These are phyloP conservation scores for Pheosia tremula DNA, from an alignment of 2,888 invertebrate species.

Conservation along the genomic window DNA sequence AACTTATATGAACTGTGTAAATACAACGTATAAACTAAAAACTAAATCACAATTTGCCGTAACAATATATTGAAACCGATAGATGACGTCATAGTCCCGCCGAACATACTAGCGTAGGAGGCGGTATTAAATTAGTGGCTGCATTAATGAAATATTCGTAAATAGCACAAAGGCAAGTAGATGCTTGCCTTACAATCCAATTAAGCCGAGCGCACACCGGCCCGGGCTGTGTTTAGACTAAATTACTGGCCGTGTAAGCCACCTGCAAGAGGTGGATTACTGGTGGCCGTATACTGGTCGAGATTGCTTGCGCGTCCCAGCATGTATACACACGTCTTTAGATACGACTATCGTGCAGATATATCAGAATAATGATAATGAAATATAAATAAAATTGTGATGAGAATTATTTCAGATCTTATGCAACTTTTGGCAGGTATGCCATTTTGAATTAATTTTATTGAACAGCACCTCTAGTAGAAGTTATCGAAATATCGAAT, in stretches of 20 bases:
- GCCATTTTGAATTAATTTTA: too few relatives aligned
- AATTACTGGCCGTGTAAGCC: slow-evolving; percentile 4
- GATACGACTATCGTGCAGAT: background rate
- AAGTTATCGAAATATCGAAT: too few relatives aligned
- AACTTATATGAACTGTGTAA: too few relatives aligned
- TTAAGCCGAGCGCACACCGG: slow-evolving; percentile 3
- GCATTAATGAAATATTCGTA: background rate
- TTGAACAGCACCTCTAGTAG: too few relatives aligned
- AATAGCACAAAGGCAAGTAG: background rate
- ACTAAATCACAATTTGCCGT: too few relatives aligned
- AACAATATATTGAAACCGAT: too few relatives aligned
- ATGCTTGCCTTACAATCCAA: slow-evolving; percentile 4
- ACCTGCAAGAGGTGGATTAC: slow-evolving; percentile 5
- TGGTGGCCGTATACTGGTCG: background rate
- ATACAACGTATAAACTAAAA: too few relatives aligned
- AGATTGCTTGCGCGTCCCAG: slow-evolving; percentile 1
- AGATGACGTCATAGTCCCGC: too few relatives aligned
- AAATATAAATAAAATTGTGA: too few relatives aligned
- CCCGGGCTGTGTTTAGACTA: slow-evolving; percentile 6
- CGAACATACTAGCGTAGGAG: background rate
- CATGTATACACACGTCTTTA: background rate
- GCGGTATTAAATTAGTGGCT: background rate
- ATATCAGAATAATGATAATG: background rate
- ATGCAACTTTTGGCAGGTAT: too few relatives aligned
- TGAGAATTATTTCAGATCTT: too few relatives aligned